Conservation (phyloP, 2,113 vertebrate species). For the Martes martes region DNA sequence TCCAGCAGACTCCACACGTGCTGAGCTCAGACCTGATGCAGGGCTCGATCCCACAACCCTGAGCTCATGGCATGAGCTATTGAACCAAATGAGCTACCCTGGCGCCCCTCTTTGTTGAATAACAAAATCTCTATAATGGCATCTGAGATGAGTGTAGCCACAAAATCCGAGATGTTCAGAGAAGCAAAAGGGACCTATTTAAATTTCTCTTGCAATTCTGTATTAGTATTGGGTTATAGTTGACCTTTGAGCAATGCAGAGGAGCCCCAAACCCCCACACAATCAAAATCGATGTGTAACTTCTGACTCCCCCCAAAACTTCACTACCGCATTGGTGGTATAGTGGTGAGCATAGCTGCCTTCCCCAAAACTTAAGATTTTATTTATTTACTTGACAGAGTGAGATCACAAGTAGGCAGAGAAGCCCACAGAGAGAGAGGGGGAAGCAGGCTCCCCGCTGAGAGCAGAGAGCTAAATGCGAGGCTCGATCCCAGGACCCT, state of each 20-base stretch:
- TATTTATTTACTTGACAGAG: no score
- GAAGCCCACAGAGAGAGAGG: no score
- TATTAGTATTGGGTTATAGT: not conserved
- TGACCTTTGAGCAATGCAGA: not conserved
- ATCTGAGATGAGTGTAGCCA: not conserved
- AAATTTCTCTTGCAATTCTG: conserved; percentile 17
- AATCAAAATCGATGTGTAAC: not conserved
- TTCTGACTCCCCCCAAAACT: not conserved
- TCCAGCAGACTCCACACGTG: not conserved
- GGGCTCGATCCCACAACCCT: not conserved
- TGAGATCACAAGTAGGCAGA: no score
- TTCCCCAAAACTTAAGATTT: no score
- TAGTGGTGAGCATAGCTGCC: no score
- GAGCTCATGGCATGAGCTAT: not conserved
- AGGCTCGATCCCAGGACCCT: no score
- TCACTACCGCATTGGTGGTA: not conserved
- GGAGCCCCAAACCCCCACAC: not conserved
- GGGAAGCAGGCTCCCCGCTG: no score
- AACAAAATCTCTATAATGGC: not conserved
- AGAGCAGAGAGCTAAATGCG: no score
- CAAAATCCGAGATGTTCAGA: not conserved
- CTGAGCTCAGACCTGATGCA: not conserved
- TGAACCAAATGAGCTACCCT: not conserved
- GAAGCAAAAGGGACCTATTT: not conserved
- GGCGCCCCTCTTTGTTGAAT: not conserved